Base-by-base conservation (phyloP, 2,113 vertebrate species). In the Myxocyprinus asiaticus region DNA sequence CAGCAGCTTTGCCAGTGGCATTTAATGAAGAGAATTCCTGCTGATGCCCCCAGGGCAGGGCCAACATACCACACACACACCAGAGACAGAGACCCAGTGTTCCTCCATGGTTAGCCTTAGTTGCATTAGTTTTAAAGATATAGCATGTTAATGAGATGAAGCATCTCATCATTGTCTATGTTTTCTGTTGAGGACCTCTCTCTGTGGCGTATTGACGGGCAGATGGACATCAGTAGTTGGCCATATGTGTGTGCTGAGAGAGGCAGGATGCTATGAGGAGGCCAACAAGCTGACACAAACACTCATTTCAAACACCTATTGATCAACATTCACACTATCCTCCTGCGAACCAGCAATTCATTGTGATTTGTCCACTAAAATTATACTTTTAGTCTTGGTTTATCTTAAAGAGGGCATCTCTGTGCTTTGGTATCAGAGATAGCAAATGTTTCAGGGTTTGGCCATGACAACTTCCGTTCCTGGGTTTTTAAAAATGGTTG, bases 21-120 rank as follows among this genome's bases (percentile, higher is more conserved):
- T 82, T 82, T 74, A 55, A 77, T 67, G 50, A 80, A 66, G 44
- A 48, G 42, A 66, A 45, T 56, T 22, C 78, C 65, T 82, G 73
- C 44, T 61, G 78, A 58, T 51, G 47, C 7, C 48, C 12, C 44
- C 33, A 44, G 67, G 44, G 45, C 59, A 11, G 44, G 14, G 50
- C 9, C 45, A 4, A 42, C 44, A 76, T 17, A 67, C 33, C 59
- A 79, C 62, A 68, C 67, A 45, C 44, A 3, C n/a, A 7, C 47
- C 6, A 15, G 11, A 58, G 12, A 55, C 9, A 4, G n/a, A 4
- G 48, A 43, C 17, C 22, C 22, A 33, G 22, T 33, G 22, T 33
- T 7, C 9, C 55, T 3, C 10, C 44, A 44, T 17, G 55, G 22
- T 51, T 55, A 15, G 6, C 7, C 10, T 43, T 11, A 64, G 47